Evolutionary conservation across 2,888 invertebrate genomes (phyloP), one percentile per base, ranked within the genome.

Genomic region (Gymnoscelis rufifasciata): DNA sequence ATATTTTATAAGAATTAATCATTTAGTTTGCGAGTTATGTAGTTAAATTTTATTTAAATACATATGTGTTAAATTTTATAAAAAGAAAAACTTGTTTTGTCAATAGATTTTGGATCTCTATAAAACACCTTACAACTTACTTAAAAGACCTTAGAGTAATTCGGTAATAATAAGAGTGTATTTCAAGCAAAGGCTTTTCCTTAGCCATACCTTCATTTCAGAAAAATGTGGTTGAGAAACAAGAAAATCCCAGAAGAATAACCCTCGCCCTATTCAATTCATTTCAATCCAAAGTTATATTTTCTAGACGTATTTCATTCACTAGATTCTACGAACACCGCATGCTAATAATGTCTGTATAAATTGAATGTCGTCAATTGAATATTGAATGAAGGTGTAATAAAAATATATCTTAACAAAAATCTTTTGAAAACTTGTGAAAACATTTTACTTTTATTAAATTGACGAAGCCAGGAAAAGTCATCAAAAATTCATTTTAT

Each of bases 401-500:
- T 10, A 12, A 29, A 40, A 44, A 29, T 43, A 43, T 42, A 24
- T 10, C 12, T 26, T 28, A 23, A 15, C 19, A 39, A 19, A 8
- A 4, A 33, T 38, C 38, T 43, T 48, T 43, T 27, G 13, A 28
- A 51, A 40, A 39, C 39, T 48, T 51, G 43, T 13, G 33, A 47
- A 50, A 38, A 42, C 38, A 31, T 56, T 40, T 42, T 45, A 13
- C 42, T 43, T 46, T 51, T 33, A 13, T 35, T 29, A 38, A 45
- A 38, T 38, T 47, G 43, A 35, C 26, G 24, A 29, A 45, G 40
- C 29, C n/a, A 14, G 19, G 37, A 7, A 26, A 48, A 27, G 14
- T 41, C 19, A 40, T 45, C 31, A 39, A 36, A 43, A 48, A 39
- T 29, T 26, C 39, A 33, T 47, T 47, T 29, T 36, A 28, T 31